Evolutionary conservation across 2,113 vertebrate species (phyloP), one percentile per base, ranked within the genome.

Genomic region (Caretta caretta): DNA sequence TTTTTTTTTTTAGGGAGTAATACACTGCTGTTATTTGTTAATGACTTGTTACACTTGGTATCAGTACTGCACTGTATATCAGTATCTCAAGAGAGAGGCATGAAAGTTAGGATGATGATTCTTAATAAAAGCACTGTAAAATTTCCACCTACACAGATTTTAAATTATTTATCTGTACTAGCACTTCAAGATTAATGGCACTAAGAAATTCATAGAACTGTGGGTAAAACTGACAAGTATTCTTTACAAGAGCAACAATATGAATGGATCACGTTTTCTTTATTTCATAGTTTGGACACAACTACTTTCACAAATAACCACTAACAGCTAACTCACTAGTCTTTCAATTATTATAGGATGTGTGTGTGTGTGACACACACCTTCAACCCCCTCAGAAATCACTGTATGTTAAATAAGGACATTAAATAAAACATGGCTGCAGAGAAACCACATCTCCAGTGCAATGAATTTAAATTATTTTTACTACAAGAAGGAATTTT

Each of bases 181-280:
- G 22, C 46, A 86, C 49, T 91, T 96, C 38, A 95, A 86, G 49
- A 19, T 89, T 78, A 86, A 86, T 51, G 53, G 29, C 8, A 50
- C 10, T 94, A 90, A 84, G 65, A 84, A 94, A 91, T 81, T 31
- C 10, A 92, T 29, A 92, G 86, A 84, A 94, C 46, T 8, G 10
- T 14, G 1, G 27, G 84, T 72, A 72, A 48, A 83, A 72, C 59
- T 86, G 50, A 85, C 9, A 92, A 83, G n/a, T 48, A 48, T 78
- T 78, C 42, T 78, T 78, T 48, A 78, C 11, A 78, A 48, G 12
- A 46, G 46, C 75, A 78, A 78, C 25, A 78, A 6, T 48, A 48
- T 25, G 12, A 48, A 78, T 46, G 75, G n/a, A 13, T 48, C 24
- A 48, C 25, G 8, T 17, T 2, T 84, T 72, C 17, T 69, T 8